Evolutionary conservation across 2,113 vertebrate genomes (phyloP), one percentile per base, ranked within the genome.

Genomic region (Menidia beryllina): DNA sequence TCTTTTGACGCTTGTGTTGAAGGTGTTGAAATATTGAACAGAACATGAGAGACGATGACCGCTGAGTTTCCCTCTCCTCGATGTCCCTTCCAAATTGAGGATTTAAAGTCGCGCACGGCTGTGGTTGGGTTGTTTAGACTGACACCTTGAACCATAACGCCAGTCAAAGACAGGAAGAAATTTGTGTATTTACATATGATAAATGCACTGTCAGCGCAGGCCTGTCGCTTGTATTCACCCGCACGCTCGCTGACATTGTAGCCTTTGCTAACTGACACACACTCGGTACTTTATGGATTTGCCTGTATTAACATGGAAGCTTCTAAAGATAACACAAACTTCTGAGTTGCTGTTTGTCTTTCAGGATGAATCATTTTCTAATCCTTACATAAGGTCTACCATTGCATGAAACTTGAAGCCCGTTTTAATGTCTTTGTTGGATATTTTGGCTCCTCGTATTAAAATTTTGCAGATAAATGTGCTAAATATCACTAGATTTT

Each of bases 21-120:
- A 89, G 93, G 86, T 93, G 92, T 91, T 96, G 94, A 95, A 95
- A 95, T 93, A 94, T 91, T 90, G 93, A 95, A 90, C 93, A 92
- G 93, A 91, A 94, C 90, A 91, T 93, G 93, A 95, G 93, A 94
- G 91, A 93, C 56, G 87, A 89, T 91, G 89, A 89, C 90, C 78
- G 91, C 93, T 85, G 91, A 88, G 89, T 88, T 94, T 81, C 74
- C 80, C 70, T 53, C 64, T 71, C 60, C 75, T 82, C 51, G 65
- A 51, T 82, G 80, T 85, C 83, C 88, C 51, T 63, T 66, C 70
- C 1, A 59, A 70, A 68, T 65, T 20, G 54, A 85, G 82, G 82
- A 91, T 93, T 93, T 92, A 91, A 93, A 92, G 90, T 93, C 78
- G 79, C 84, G 79, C 93, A 82, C 89, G 91, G 73, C 89, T 92